Percentiles rank a stretch among this genome's conserved stretches.
phyloP scores from a whole-genome alignment of 2,113 vertebrate species.

The Gymnarchus niloticus region DNA sequence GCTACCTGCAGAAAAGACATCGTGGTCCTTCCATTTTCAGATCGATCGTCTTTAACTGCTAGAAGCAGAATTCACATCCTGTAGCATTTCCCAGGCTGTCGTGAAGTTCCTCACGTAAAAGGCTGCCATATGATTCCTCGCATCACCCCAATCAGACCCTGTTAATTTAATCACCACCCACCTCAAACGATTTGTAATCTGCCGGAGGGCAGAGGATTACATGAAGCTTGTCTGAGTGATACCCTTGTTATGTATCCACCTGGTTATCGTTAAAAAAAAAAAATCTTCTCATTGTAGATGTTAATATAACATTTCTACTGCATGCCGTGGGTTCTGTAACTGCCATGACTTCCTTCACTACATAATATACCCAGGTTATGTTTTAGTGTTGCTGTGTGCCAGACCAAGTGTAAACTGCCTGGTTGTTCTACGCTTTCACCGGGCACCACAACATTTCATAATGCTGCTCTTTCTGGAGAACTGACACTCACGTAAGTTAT shows the following conservation, averaged over 20 bases:
- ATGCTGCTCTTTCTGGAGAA: background rate
- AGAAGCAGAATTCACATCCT: background rate
- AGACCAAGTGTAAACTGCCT: background rate
- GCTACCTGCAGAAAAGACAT: too few relatives aligned
- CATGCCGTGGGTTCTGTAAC: background rate
- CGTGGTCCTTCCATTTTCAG: background rate
- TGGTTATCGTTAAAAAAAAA: background rate
- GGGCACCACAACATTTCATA: background rate
- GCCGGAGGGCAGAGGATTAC: background rate
- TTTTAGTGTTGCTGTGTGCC: background rate
- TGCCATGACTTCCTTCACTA: background rate
- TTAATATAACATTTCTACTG: background rate
- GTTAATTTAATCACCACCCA: background rate
- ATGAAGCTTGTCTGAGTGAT: background rate
- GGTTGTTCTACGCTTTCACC: background rate
- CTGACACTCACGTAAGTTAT: background rate
- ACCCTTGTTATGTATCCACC: background rate
- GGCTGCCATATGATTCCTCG: background rate
- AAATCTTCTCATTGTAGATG: background rate
- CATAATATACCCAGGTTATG: background rate
- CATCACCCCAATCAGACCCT: background rate
- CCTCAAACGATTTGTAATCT: background rate
- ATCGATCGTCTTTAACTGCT: background rate
- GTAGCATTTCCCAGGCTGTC: background rate
- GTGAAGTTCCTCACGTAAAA: background rate